These are phyloP conservation scores for Ophonus ardosiacus DNA, from an alignment of 2,888 invertebrate species.

Conservation along the genomic window DNA sequence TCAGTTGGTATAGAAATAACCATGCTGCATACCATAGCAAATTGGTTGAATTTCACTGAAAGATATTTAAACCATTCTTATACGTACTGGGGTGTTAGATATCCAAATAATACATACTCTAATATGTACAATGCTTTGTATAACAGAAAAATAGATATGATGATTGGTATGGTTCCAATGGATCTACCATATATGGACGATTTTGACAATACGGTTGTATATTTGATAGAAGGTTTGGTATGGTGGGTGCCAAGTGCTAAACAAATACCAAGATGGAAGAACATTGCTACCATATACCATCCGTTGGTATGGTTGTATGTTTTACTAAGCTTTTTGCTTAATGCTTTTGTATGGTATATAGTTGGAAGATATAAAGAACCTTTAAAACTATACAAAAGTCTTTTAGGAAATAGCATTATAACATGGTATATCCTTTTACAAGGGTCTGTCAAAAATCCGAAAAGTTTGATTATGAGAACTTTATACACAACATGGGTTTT, in stretches of 20 bases:
- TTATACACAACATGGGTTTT: constrained; percentile 46
- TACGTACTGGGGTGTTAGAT: constrained; percentile 75
- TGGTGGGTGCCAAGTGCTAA: constrained; percentile 51
- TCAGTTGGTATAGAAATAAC: constrained; percentile 67
- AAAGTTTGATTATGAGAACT: background rate
- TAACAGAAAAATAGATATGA: constrained; percentile 74
- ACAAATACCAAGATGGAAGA: constrained; percentile 41
- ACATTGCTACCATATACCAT: constrained; percentile 14
- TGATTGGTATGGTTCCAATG: constrained; percentile 78
- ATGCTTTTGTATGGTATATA: constrained; percentile 37
- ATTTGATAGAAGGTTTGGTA: constrained; percentile 25
- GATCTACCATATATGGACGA: constrained; percentile 67
- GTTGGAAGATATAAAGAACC: constrained; percentile 21
- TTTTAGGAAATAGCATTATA: background rate
- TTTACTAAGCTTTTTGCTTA: background rate
- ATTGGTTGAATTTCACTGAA: constrained; percentile 66
- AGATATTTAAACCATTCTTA: constrained; percentile 63
- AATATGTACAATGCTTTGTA: constrained; percentile 76
- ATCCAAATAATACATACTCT: constrained; percentile 75
- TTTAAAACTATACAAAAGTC: background rate
- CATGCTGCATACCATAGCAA: constrained; percentile 65
- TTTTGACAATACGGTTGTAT: constrained; percentile 30
- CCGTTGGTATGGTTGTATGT: constrained; percentile 28
- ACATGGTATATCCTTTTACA: constrained; percentile 26
- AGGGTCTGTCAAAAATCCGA: constrained; percentile 17